These are phyloP conservation scores for Drosophila mimica DNA, from an alignment of 2,888 invertebrate genomes.

Conservation along the genomic window DNA sequence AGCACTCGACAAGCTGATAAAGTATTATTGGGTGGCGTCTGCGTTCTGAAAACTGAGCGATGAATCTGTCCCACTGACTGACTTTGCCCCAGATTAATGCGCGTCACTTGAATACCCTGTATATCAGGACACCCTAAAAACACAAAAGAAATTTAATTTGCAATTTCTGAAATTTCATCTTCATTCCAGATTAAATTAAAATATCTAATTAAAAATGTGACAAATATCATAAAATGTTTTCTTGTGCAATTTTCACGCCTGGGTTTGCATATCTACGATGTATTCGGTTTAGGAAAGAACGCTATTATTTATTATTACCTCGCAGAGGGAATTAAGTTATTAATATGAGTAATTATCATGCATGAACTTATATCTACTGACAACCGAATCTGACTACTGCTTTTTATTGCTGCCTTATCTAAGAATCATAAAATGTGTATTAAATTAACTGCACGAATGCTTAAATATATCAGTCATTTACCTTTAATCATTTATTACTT, in stretches of 20 bases:
- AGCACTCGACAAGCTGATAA: conserved; percentile 37
- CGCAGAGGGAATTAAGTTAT: background rate
- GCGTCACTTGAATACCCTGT: conserved; percentile 4
- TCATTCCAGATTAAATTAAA: background rate
- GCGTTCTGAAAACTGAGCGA: conserved; percentile 22
- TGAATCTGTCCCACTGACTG: conserved; percentile 22
- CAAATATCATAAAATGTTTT: background rate
- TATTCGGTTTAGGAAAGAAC: background rate
- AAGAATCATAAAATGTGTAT: background rate
- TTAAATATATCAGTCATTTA: background rate
- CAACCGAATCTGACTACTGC: background rate
- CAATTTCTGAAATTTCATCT: background rate
- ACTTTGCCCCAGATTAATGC: conserved; percentile 57
- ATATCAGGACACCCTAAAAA: accelerated
- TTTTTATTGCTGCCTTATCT: background rate
- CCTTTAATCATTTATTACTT: background rate
- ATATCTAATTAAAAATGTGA: background rate
- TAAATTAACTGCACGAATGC: background rate
- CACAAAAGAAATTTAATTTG: background rate
- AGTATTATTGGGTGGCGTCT: conserved; percentile 37
- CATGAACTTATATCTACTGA: background rate
- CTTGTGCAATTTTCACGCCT: background rate
- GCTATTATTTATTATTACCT: too few relatives aligned
- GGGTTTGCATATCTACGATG: background rate
- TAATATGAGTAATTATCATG: background rate